These are phyloP conservation scores for Harpalus rubripes DNA, from an alignment of 2,888 invertebrate species.

Conservation along the genomic window DNA sequence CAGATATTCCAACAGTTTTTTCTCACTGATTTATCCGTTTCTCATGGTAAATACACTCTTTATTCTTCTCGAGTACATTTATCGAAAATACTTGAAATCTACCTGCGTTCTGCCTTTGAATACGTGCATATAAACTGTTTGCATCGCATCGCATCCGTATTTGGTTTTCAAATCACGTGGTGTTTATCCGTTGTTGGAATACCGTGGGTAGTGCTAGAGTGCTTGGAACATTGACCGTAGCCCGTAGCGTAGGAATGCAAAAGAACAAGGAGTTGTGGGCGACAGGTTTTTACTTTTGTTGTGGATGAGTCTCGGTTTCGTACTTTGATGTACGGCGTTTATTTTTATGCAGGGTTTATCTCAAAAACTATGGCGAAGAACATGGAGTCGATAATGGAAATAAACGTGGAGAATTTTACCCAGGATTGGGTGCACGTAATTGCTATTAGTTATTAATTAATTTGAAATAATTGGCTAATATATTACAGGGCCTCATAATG, in stretches of 20 bases:
- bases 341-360: not conserved
- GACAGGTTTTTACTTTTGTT: not conserved
- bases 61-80: not conserved
- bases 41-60: not conserved
- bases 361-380: too few species aligned
- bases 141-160: not conserved
- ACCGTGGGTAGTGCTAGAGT: not conserved
- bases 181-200: conserved; percentile 30
- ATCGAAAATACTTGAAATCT: not conserved
- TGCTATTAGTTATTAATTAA: too few species aligned
- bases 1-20: not conserved
- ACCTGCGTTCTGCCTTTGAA: not conserved
- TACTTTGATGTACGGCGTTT: not conserved
- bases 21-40: not conserved
- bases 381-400: too few species aligned
- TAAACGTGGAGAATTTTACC: too few species aligned
- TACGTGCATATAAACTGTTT: not conserved
- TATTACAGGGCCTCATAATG: too few species aligned
- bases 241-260: conserved; percentile 32
- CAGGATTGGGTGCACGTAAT: too few species aligned
- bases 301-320: not conserved
- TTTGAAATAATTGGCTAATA: too few species aligned
- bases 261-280: conserved; percentile 6
- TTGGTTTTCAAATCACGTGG: conserved; percentile 12
- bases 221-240: conserved; percentile 23